Base-by-base conservation (phyloP, 2,113 vertebrate genomes). In the Melanerpes aurifrons region DNA sequence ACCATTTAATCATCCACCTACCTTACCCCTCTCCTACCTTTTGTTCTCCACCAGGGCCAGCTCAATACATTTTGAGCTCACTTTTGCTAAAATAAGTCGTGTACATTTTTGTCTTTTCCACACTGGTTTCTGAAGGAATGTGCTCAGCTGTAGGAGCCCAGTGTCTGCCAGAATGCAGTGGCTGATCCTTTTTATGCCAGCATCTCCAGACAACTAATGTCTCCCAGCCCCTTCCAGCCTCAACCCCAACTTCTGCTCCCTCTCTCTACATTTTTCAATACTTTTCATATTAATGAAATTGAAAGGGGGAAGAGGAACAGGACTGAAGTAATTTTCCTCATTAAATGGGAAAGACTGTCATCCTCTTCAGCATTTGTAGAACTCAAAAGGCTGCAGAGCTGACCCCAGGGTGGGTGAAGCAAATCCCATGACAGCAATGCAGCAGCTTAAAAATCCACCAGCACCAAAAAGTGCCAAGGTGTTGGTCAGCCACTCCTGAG, bases 151-250 rank as follows among this genome's bases (percentile, higher is more conserved):
- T 7, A 68, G 47, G 12, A 77, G 24, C 7, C 32, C 71, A 72
- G 58, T 4, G 1, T 28, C 37, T 63, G 18, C 61, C 0, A 0
- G 12, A 15, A 6, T 32, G 48, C 43, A 5, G 1, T 1, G 17
- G 15, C 12, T n/a, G 13, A 20, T 50, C 24, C 35, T 35, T 59
- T 48, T 53, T 59, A n/a, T 56, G 58, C 35, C 28, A 29, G 5
- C 12, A n/a, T 8, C 35, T 45, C 35, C 0, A 0, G 22, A 32
- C 47, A 61, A 9, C n/a, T 0, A 2, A 20, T 28, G 37, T 25
- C 29, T 31, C 15, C 54, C 47, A 28, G 21, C 16, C 13, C 40
- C 50, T 47, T 26, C 13, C 57, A 80, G 56, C 56, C 64, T 4
- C 64, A 72, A 22, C 26, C 43, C 45, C n/a, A 58, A 8, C 14